Percentiles rank a stretch among this genome's conserved stretches.
These are phyloP conservation scores for Spicauda simplicius DNA, from an alignment of 2,888 invertebrate genomes.

Conservation along the genomic window DNA sequence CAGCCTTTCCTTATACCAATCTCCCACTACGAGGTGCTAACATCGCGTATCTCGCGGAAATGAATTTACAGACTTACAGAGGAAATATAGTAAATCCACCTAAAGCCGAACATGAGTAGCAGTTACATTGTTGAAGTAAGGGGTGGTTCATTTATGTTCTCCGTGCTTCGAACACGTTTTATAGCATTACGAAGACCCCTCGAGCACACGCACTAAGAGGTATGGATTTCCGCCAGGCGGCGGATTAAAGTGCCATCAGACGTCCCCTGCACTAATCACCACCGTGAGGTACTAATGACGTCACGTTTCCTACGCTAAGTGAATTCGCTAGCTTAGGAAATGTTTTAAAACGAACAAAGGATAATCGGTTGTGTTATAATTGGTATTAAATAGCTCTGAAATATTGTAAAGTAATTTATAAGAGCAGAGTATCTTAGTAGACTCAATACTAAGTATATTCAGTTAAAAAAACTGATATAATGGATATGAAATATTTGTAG, in stretches of 20 bases:
- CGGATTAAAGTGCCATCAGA: slow-evolving; percentile 33
- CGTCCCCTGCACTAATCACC: slow-evolving; percentile 32
- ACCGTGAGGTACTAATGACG: slow-evolving; percentile 28
- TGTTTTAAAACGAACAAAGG: slow-evolving; percentile 19
- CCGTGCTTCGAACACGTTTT: slow-evolving; percentile 35
- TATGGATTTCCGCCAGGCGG: slow-evolving; percentile 40
- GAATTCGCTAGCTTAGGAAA: slow-evolving; percentile 23
- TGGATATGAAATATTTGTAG: no score
- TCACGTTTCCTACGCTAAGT: slow-evolving; percentile 19
- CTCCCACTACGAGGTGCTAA: slow-evolving; percentile 21
- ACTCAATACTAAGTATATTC: no score
- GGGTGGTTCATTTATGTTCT: slow-evolving; percentile 30
- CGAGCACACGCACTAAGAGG: slow-evolving; percentile 40
- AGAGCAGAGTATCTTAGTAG: no score
- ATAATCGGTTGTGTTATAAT: background rate
- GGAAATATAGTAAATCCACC: slow-evolving; percentile 9
- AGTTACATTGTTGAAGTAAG: slow-evolving; percentile 21
- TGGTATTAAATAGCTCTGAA: background rate
- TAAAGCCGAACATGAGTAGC: slow-evolving; percentile 26
- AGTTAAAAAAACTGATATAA: no score
- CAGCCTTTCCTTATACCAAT: slow-evolving; percentile 26
- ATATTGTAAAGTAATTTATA: background rate
- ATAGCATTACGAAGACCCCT: slow-evolving; percentile 39
- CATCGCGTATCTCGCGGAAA: slow-evolving; percentile 17
- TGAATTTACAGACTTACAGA: slow-evolving; percentile 13